These are phyloP conservation scores for Anthophora plumipes DNA, from an alignment of 2,888 invertebrate genomes.

Conservation along the genomic window DNA sequence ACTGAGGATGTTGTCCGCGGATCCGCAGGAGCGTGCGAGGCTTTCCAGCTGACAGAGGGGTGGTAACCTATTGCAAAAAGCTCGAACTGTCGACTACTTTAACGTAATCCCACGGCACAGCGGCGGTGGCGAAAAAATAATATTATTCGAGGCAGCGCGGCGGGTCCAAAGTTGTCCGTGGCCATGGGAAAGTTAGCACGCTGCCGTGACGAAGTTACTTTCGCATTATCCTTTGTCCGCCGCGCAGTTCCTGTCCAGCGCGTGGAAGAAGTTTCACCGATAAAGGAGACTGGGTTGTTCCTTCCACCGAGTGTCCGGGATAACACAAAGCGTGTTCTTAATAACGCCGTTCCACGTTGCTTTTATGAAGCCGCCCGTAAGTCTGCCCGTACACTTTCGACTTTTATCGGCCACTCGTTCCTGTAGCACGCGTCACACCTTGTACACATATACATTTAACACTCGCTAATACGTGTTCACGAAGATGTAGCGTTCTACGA, in stretches of 20 bases:
- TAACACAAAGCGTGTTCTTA: constrained; percentile 57
- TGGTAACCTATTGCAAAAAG: constrained; percentile 59
- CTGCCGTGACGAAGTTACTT: constrained; percentile 70
- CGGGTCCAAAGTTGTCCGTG: constrained; percentile 61
- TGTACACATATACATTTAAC: constrained; percentile 15
- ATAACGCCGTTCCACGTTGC: constrained; percentile 39
- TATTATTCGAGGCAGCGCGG: constrained; percentile 66
- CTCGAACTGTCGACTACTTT: constrained; percentile 31
- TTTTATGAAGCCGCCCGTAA: constrained; percentile 34
- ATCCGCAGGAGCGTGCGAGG: constrained; percentile 58
- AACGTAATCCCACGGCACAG: constrained; percentile 61
- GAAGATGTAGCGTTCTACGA: constrained; percentile 8
- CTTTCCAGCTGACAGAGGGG: constrained; percentile 62
- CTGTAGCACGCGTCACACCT: constrained; percentile 6
- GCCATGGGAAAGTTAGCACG: constrained; percentile 72
- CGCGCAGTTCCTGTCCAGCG: constrained; percentile 53
- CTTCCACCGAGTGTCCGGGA: constrained; percentile 30
- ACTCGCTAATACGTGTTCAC: constrained; percentile 35
- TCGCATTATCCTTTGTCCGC: constrained; percentile 70
- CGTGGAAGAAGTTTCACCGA: constrained; percentile 65
- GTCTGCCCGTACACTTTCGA: constrained; percentile 25
- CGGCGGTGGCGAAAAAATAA: constrained; percentile 67
- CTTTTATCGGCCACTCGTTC: constrained; percentile 49
- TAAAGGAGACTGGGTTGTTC: constrained; percentile 49
- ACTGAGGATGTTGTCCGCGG: not conserved